Percentiles rank a stretch among this genome's conserved stretches.
These are phyloP conservation scores for Borostomias antarcticus DNA, from an alignment of 2,797 vertebrate genomes.

Conservation along the genomic window DNA sequence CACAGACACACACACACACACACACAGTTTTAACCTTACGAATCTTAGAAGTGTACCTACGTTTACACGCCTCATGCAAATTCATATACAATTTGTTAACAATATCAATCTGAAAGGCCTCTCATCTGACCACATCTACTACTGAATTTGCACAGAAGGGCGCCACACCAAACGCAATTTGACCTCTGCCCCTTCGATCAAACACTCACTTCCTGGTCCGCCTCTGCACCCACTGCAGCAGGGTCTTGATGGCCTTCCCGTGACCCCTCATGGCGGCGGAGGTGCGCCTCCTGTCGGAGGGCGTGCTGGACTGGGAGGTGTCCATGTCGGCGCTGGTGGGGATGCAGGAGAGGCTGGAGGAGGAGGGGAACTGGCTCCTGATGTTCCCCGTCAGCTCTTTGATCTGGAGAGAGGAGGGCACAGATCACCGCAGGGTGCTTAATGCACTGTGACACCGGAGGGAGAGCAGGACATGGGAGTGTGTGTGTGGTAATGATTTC, in stretches of 20 bases:
- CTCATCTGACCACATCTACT: too few relatives aligned
- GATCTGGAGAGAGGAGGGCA: slow-evolving; percentile 76
- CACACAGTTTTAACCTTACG: too few relatives aligned
- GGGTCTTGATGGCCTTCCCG: slow-evolving; percentile 88
- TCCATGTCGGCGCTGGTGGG: slow-evolving; percentile 90
- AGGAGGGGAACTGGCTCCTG: slow-evolving; percentile 87
- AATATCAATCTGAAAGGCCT: too few relatives aligned
- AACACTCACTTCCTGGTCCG: slow-evolving; percentile 90
- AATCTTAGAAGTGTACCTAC: too few relatives aligned
- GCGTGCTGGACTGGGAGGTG: slow-evolving; percentile 82
- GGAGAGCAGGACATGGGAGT: neutral
- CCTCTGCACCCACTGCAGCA: slow-evolving; percentile 94
- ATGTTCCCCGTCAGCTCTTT: slow-evolving; percentile 97
- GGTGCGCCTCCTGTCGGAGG: slow-evolving; percentile 77
- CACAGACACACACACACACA: too few relatives aligned
- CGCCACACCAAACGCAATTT: neutral
- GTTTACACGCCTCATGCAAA: too few relatives aligned
- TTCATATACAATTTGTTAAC: too few relatives aligned
- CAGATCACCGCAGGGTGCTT: neutral
- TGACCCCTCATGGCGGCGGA: slow-evolving; percentile 83
- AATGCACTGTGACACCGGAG: neutral
- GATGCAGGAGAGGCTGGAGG: slow-evolving; percentile 89
- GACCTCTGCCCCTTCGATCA: neutral
- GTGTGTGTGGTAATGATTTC: slow-evolving; percentile 29
- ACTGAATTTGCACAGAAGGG: neutral